These are phyloP conservation scores for Diabrotica undecimpunctata DNA, from an alignment of 1,140 invertebrate genomes.

Conservation along the genomic window DNA sequence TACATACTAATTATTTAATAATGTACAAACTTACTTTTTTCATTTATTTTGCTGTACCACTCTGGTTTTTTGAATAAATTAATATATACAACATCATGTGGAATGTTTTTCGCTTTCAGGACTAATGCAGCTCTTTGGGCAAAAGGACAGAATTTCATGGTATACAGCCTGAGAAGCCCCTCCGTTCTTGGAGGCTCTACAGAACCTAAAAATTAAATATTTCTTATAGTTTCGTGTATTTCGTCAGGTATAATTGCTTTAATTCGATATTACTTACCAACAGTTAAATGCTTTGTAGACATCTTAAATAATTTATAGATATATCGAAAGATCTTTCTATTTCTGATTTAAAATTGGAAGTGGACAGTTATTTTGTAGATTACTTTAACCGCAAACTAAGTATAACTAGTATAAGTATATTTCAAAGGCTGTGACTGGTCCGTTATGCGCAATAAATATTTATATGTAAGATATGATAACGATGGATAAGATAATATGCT, in stretches of 20 bases:
- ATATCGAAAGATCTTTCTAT: background rate
- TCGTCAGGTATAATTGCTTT: background rate
- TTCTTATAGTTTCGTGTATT: background rate
- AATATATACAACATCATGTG: slow-evolving; percentile 80
- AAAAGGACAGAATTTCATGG: slow-evolving; percentile 88
- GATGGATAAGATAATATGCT: too few species aligned
- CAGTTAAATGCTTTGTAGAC: slow-evolving; percentile 22
- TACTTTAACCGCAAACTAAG: too few species aligned
- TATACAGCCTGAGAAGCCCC: slow-evolving; percentile 76
- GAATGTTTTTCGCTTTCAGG: slow-evolving; percentile 76
- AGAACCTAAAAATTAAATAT: slow-evolving; percentile 53
- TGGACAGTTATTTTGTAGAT: too few species aligned
- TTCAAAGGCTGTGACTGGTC: too few species aligned
- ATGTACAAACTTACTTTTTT: slow-evolving; percentile 41
- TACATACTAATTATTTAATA: too few species aligned
- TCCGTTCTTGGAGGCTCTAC: slow-evolving; percentile 57
- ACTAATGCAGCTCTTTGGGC: slow-evolving; percentile 80
- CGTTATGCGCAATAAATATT: too few species aligned
- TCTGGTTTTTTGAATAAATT: slow-evolving; percentile 82
- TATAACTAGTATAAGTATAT: too few species aligned
- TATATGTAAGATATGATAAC: too few species aligned
- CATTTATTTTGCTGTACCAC: slow-evolving; percentile 68
- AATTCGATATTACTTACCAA: slow-evolving; percentile 11
- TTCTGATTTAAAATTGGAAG: too few species aligned
- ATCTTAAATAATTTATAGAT: slow-evolving; percentile 3